A percentile compares a stretch with the other conserved stretches of the same genome.
These are phyloP conservation scores for Platyscelio sp. DNA, from an alignment of 2,888 invertebrate genomes.

Conservation along the genomic window DNA sequence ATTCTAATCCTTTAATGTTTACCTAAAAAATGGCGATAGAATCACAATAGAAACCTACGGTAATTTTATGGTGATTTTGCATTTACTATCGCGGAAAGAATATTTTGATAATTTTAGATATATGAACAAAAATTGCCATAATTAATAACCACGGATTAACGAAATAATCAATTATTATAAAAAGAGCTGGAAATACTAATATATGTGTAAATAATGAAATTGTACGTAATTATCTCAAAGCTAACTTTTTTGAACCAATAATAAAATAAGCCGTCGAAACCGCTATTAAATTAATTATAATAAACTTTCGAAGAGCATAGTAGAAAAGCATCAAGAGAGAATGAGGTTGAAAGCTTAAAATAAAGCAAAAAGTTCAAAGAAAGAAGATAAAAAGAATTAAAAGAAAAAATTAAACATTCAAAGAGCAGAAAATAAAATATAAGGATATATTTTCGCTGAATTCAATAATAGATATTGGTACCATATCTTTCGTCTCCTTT, in stretches of 20 bases:
- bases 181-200: conserved; percentile 1
- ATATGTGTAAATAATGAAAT: conserved; percentile 25
- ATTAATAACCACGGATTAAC: too few species aligned
- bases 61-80: too few species aligned
- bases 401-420: neutral
- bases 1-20: too few species aligned
- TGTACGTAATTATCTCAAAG: conserved; percentile 24
- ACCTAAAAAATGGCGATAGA: too few species aligned
- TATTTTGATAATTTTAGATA: too few species aligned
- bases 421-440: neutral
- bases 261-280: conserved; percentile 6
- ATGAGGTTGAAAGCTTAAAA: conserved; percentile 13
- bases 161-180: too few species aligned
- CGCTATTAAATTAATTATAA: conserved; percentile 37
- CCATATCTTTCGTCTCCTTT: too few species aligned
- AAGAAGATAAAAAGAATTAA: neutral
- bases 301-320: conserved; percentile 22
- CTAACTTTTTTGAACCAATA: conserved; percentile 2
- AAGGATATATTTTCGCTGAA: neutral
- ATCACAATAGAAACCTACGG: too few species aligned
- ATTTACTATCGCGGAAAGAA: too few species aligned
- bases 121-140: too few species aligned
- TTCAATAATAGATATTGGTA: too few species aligned
- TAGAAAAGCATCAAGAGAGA: conserved; percentile 20
- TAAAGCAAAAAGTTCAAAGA: neutral